Evolutionary conservation across 2,888 invertebrate species (phyloP), one percentile per base, ranked within the genome.

Genomic region (Acleris laterana): DNA sequence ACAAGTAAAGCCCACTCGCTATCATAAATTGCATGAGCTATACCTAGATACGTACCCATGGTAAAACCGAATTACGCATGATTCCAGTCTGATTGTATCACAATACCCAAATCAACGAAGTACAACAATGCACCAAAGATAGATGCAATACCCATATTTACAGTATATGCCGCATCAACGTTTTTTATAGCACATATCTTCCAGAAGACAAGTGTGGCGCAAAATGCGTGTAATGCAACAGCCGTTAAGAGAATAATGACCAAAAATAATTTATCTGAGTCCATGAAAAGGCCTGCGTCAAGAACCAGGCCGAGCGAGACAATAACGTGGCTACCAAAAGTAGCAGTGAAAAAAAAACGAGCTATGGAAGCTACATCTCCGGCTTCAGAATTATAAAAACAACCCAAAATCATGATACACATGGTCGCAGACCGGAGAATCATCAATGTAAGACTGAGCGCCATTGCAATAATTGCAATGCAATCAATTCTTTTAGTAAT

Each of bases 271-370:
- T 69, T 68, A 56, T 84, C 77, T 2, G 79, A 69, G 0, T 70
- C 1, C 1, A 79, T 50, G 2, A 72, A 64, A 3, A 89, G 63
- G 5, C 80, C 86, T 5, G 76, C 77, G 69, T 89, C 87, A 2
- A 87, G 44, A 4, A 88, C 69, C 22, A 89, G 77, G 1, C 87
- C 89, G 1, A 87, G 63, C 1, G 78, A 74, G 2, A 86, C 61
- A 1, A 84, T 64, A 1, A 75, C 48, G 55, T 77, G 83, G 16
- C 81, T 71, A 3, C 88, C 87, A 22, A 77, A 86, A 0, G 84
- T 74, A 32, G 88, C 89, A 1, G 78, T 73, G 70, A 82, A 80
- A 2, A 83, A 19, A 56, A 87, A 89, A 57, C 75, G 76, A 25
- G 70, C 68, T 1, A 74, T 63, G 1, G 76, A 68, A 16, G 71